Conservation (phyloP, 64 coral and sea anemone species). For the Pocillopora damicornis region DNA sequence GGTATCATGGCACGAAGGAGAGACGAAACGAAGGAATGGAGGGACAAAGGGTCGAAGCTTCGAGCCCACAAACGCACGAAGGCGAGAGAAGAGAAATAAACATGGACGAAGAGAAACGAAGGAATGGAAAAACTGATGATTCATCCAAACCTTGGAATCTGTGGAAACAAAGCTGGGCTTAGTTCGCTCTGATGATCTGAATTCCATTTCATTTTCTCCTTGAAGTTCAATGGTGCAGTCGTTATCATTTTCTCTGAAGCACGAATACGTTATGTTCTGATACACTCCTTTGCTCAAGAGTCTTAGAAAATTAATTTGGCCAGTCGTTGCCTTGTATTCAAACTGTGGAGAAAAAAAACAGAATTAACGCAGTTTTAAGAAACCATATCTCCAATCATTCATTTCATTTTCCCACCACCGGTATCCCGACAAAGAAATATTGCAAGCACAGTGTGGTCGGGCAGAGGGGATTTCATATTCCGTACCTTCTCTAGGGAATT, state of each 20-base stretch:
- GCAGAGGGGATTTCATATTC: too few species aligned
- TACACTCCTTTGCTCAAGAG: constrained; percentile 18
- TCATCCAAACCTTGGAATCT: not conserved
- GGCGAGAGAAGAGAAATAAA: not conserved
- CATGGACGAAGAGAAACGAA: not conserved
- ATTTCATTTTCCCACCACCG: too few species aligned
- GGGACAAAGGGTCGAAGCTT: not conserved
- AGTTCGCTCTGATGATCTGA: not conserved
- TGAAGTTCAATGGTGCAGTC: constrained; percentile 23
- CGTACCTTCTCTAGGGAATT: too few species aligned
- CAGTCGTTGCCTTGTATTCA: constrained; percentile 14
- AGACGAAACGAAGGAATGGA: not conserved
- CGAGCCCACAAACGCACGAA: not conserved
- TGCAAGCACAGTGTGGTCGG: too few species aligned
- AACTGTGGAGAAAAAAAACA: not conserved
- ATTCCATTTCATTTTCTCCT: constrained; percentile 44
- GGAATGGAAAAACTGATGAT: not conserved
- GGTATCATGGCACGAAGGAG: not conserved
- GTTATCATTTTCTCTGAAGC: not conserved
- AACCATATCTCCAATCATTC: too few species aligned
- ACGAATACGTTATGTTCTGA: constrained; percentile 31
- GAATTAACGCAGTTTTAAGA: too few species aligned
- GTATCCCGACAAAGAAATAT: too few species aligned
- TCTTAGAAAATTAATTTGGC: constrained; percentile 26
- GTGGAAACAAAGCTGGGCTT: constrained; percentile 1